Evolutionary conservation across 2,888 invertebrate genomes (phyloP).

Genomic region (Doris montereyensis): DNA sequence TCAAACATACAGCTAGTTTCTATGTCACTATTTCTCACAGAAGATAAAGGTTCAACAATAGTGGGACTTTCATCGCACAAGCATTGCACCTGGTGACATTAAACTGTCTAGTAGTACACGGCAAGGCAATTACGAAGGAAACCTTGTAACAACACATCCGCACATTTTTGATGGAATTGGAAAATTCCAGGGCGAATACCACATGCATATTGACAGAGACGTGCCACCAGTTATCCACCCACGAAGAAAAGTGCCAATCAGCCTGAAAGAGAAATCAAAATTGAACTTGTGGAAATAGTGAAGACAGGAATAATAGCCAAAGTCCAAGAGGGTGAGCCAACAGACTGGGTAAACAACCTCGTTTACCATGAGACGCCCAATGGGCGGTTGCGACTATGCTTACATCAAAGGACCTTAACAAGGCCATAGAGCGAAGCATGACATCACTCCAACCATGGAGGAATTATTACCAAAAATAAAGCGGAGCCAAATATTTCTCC

Average conservation of each 20-base stretch:
- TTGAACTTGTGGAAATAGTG: background rate
- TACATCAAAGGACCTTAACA: background rate
- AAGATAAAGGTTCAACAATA: background rate
- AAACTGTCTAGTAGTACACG: background rate
- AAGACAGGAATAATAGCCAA: background rate
- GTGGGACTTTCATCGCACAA: background rate
- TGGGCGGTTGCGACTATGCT: too few species aligned
- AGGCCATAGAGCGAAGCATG: background rate
- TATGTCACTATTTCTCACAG: background rate
- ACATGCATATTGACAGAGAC: background rate
- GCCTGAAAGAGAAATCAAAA: background rate
- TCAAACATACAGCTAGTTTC: background rate
- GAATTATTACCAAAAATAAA: slow-evolving; percentile 38
- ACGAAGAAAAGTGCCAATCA: background rate
- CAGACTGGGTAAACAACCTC: background rate
- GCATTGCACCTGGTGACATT: background rate
- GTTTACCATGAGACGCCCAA: background rate
- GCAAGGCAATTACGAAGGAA: background rate
- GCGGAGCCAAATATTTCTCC: slow-evolving; percentile 33
- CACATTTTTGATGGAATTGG: background rate
- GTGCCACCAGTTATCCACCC: slow-evolving; percentile 14
- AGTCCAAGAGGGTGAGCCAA: background rate
- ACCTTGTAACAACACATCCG: background rate
- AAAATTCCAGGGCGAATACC: background rate
- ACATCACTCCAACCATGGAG: slow-evolving; percentile 36